Evolutionary conservation across 2,797 vertebrate genomes (phyloP).

Genomic region (Odontamblyopus rebecca): DNA sequence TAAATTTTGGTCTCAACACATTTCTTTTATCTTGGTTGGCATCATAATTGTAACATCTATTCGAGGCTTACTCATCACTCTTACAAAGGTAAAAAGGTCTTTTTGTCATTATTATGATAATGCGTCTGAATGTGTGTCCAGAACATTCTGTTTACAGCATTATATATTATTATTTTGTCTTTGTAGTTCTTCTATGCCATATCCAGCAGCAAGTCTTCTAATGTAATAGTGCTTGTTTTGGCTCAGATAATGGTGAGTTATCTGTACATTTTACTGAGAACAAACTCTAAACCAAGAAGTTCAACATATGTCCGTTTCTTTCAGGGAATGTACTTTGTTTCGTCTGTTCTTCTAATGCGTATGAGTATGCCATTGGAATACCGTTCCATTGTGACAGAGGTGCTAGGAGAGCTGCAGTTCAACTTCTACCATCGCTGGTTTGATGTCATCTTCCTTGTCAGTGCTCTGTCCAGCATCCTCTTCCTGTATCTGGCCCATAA

Average conservation of each 20-base stretch:
- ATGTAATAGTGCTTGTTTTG: conserved; percentile 95
- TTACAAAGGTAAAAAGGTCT: conserved; percentile 88
- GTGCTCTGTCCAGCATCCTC: conserved; percentile 96
- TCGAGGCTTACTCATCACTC: conserved; percentile 93
- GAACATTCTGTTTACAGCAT: not conserved
- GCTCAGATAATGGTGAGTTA: conserved; percentile 98
- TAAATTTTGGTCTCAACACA: conserved; percentile 99
- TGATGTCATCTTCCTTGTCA: conserved; percentile 98
- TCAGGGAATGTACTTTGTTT: conserved; percentile 97
- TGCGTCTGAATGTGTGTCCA: not conserved
- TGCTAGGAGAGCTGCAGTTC: conserved; percentile 97
- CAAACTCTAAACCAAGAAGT: not conserved
- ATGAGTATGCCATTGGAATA: conserved; percentile 99
- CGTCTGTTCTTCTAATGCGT: conserved; percentile 93
- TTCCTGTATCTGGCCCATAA: conserved; percentile 98
- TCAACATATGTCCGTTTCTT: not conserved
- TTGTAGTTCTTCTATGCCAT: conserved; percentile 96
- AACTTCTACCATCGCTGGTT: conserved; percentile 99
- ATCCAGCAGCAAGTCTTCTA: conserved; percentile 98
- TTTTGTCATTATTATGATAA: not conserved
- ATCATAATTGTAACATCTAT: conserved; percentile 99
- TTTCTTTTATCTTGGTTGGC: conserved; percentile 97
- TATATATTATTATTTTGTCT: not conserved
- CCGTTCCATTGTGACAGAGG: conserved; percentile 93
- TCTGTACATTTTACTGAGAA: not conserved